phyloP scores from a whole-genome alignment of 2,797 vertebrate species.

The Rhincodon typus region DNA sequence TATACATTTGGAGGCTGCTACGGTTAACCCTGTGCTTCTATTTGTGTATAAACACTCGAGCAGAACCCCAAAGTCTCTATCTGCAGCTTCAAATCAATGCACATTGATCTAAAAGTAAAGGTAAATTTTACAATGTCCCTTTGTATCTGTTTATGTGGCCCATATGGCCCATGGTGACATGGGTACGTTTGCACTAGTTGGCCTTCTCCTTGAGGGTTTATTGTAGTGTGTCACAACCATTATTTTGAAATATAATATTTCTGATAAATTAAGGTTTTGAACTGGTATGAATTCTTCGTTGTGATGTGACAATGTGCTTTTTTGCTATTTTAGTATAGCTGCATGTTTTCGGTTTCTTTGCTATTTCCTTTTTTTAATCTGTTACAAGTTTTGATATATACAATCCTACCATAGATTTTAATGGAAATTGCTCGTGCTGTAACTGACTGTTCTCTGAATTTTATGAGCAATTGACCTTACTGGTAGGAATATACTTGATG shows the following conservation, averaged over 20 bases:
- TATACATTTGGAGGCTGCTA: background rate
- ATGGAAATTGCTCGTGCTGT: background rate
- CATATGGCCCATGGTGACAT: background rate
- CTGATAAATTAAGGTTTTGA: background rate
- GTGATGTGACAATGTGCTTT: background rate
- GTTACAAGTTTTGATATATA: background rate
- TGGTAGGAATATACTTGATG: background rate
- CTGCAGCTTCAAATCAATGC: background rate
- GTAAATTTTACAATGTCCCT: background rate
- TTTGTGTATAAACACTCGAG: background rate
- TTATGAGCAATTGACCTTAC: too few species aligned
- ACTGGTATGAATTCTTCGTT: background rate
- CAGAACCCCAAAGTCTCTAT: background rate
- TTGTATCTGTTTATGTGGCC: background rate
- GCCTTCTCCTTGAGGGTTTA: background rate
- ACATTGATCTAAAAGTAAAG: background rate
- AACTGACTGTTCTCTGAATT: background rate
- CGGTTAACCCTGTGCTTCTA: background rate
- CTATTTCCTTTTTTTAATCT: background rate
- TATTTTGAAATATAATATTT: background rate
- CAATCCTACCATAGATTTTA: background rate
- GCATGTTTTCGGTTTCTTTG: background rate
- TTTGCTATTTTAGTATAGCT: background rate
- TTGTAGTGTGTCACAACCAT: background rate
- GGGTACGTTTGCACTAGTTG: background rate